Percentiles rank a stretch among this genome's conserved stretches.
Conservation (phyloP, 2,113 vertebrate species). For the Dromiciops gliroides region DNA sequence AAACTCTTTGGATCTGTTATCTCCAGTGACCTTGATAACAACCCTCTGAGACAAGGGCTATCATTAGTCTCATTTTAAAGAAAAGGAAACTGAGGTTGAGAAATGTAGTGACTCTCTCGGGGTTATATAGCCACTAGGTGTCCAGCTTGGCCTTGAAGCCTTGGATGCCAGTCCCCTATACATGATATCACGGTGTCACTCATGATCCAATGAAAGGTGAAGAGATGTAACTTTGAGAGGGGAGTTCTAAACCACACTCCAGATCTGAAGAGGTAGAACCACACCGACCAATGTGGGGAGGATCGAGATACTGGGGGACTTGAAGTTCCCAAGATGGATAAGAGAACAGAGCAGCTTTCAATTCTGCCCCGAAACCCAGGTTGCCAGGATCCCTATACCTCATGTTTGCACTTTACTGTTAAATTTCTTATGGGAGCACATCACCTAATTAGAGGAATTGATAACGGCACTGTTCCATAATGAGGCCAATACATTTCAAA, state of each 20-base stretch:
- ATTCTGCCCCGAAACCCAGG: slow-evolving; percentile 73
- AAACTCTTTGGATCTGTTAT: not conserved
- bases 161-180: not conserved
- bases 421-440: slow-evolving; percentile 95
- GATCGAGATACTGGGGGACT: not conserved
- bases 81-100: not conserved
- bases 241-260: not conserved
- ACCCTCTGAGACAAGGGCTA: not conserved
- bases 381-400: slow-evolving; percentile 83
- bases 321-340: not conserved
- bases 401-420: slow-evolving; percentile 92
- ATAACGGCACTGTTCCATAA: slow-evolving; percentile 98
- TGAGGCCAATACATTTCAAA: slow-evolving; percentile 98
- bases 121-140: not conserved
- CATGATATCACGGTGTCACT: not conserved
- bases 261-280: slow-evolving; percentile 9
- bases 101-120: not conserved
- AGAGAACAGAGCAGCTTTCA: slow-evolving; percentile 71
- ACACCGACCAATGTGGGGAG: not conserved
- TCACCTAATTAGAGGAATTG: slow-evolving; percentile 98
- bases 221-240: not conserved
- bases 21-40: not conserved
- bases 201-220: slow-evolving; percentile 9
- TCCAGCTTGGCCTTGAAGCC: not conserved
- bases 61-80: not conserved